Evolutionary conservation across 53 echinoderm and acorn worm genomes (phyloP), one percentile per base, ranked within the genome.

Genomic region (Antedon mediterranea): DNA sequence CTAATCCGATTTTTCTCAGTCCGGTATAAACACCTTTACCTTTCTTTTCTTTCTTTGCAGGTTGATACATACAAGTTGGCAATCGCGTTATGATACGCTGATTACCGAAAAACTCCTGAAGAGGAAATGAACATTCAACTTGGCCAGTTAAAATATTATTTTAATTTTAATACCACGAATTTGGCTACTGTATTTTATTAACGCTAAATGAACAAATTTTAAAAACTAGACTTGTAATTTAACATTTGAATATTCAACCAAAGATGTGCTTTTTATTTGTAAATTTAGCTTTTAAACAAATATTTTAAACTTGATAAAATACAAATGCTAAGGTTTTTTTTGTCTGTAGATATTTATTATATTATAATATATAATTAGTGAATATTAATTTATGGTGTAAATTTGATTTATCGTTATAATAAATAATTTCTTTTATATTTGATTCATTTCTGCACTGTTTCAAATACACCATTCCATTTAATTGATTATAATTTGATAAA

Each of bases 31-130:
- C 78, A 42, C 34, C 23, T 81, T 34, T 2, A 34, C 28, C 13
- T 72, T 0, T 72, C 23, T 32, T 9, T 31, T 72, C 34, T 0
- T 34, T 41, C 31, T 0, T 71, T 79, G 6, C 74, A 84, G 84
- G 29, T 84, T 84, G 43, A 84, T 84, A 73, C 73, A 74, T 74
- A 73, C 78, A 30, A 41, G 30, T 26, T 84, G 84, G 84, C 43
- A 73, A 13, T 43, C 73, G 0, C 34, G 84, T n/a, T 84, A 78
- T 79, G 78, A 84, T 73, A 79, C 84, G 29, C 27, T 84, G 73
- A 78, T 78, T 43, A 20, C 26, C 3, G 79, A 84, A 34, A 84
- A 79, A 44, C 84, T 84, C 7, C 57, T 57, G 2, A 57, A 57
- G 23, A 6, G 57, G 20, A 57, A 57, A 57, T 57, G 23, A 57